Conservation (phyloP, 2,797 vertebrate genomes). For the Steatocranus sp. region DNA sequence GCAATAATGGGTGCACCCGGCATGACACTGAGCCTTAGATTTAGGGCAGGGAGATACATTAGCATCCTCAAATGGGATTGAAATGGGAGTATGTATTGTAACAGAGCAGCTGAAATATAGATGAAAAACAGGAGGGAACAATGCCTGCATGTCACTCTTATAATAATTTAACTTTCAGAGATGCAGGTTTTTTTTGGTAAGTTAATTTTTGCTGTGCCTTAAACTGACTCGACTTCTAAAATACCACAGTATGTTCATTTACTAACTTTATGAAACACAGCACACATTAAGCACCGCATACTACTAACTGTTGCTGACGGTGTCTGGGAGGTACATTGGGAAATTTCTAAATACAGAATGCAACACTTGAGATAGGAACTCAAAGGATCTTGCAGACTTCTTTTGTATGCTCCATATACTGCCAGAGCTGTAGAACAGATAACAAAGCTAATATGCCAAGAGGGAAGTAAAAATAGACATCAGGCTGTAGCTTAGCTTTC, state of each 20-base stretch:
- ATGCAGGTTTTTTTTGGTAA: neutral
- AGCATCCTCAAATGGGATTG: slow-evolving; percentile 40
- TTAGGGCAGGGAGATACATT: slow-evolving; percentile 54
- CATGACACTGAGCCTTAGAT: slow-evolving; percentile 52
- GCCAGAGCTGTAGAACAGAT: neutral
- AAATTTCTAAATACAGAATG: slow-evolving; percentile 44
- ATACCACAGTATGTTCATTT: neutral
- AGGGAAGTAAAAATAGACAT: slow-evolving; percentile 39
- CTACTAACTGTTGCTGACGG: neutral
- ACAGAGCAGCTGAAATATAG: slow-evolving; percentile 50
- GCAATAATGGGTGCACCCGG: slow-evolving; percentile 59
- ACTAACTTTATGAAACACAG: neutral
- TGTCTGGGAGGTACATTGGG: neutral
- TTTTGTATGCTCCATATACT: slow-evolving; percentile 9
- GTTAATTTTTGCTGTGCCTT: neutral
- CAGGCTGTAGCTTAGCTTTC: slow-evolving; percentile 6
- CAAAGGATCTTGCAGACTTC: slow-evolving; percentile 18
- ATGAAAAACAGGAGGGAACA: slow-evolving; percentile 33
- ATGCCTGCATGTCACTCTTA: neutral
- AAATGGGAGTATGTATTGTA: slow-evolving; percentile 19
- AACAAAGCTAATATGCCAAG: slow-evolving; percentile 10
- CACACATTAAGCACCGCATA: neutral
- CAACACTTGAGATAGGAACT: slow-evolving; percentile 25
- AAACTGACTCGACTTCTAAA: neutral
- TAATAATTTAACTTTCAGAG: neutral